Percentiles rank a stretch among this genome's conserved stretches.
Evolutionary conservation across 2,888 invertebrate species (phyloP).

Genomic region (Hirtodrosophila histrioides): DNA sequence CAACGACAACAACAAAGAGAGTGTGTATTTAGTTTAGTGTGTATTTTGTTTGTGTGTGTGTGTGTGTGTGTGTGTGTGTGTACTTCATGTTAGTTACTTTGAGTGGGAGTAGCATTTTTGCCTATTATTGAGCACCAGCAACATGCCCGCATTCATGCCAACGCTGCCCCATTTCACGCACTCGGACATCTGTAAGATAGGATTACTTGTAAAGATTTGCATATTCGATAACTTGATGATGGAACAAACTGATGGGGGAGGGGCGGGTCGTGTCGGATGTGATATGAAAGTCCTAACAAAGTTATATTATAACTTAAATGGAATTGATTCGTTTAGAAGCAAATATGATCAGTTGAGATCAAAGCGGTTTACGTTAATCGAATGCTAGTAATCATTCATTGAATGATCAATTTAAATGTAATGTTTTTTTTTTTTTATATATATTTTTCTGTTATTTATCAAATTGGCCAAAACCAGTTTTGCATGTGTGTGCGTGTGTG

Average conservation of each 20-base stretch:
- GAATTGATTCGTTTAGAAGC: no score
- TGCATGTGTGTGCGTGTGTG: conserved; percentile 22
- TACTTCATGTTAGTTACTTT: conserved; percentile 51
- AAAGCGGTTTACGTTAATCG: no score
- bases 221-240: background rate
- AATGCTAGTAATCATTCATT: no score
- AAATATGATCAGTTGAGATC: no score
- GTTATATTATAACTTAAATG: no score
- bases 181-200: conserved; percentile 88
- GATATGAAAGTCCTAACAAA: no score
- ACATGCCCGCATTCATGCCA: conserved; percentile 89
- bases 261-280: no score
- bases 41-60: conserved; percentile 8
- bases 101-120: conserved; percentile 68
- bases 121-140: conserved; percentile 86
- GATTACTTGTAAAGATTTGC: conserved; percentile 72
- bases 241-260: background rate
- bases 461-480: conserved; percentile 25
- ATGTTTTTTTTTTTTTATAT: conserved; percentile 5
- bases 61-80: conserved; percentile 6
- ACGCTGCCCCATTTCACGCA: conserved; percentile 89
- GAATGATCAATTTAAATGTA: no score
- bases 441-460: conserved; percentile 1
- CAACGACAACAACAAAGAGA: conserved; percentile 3
- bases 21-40: conserved; percentile 1